These are phyloP conservation scores for Elaeidobius kamerunicus DNA, from an alignment of 2,888 invertebrate species.

Conservation along the genomic window DNA sequence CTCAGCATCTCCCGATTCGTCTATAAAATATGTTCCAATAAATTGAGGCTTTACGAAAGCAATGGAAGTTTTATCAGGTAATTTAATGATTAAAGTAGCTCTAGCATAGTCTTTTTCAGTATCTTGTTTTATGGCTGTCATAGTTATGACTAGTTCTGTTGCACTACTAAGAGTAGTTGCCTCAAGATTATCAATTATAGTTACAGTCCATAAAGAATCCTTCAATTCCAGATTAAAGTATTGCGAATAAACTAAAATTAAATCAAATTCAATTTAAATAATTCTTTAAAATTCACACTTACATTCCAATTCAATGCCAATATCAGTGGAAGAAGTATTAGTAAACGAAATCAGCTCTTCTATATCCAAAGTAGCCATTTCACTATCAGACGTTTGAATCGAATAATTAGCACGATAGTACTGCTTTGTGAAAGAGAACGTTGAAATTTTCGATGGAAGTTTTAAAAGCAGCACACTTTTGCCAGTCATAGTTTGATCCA, in stretches of 20 bases:
- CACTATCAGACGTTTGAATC: constrained; percentile 16
- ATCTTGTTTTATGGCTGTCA: constrained; percentile 23
- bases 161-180: constrained; percentile 5
- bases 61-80: constrained; percentile 25
- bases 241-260: constrained; percentile 11
- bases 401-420: constrained; percentile 22
- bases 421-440: constrained; percentile 16
- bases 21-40: constrained; percentile 19
- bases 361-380: constrained; percentile 6
- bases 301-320: no score
- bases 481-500: constrained; percentile 14
- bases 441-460: constrained; percentile 12
- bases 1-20: constrained; percentile 1
- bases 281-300: no score
- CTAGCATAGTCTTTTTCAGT: constrained; percentile 3
- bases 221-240: constrained; percentile 6
- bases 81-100: constrained; percentile 32
- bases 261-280: no score
- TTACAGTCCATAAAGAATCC: constrained; percentile 12
- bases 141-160: constrained; percentile 25
- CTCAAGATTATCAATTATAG: constrained; percentile 15
- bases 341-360: constrained; percentile 19
- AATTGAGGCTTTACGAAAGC: constrained; percentile 24
- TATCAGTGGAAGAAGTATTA: constrained; percentile 1
- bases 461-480: constrained; percentile 20